phyloP scores from a whole-genome alignment of 2,888 invertebrate species.

The Auanema sp. region DNA sequence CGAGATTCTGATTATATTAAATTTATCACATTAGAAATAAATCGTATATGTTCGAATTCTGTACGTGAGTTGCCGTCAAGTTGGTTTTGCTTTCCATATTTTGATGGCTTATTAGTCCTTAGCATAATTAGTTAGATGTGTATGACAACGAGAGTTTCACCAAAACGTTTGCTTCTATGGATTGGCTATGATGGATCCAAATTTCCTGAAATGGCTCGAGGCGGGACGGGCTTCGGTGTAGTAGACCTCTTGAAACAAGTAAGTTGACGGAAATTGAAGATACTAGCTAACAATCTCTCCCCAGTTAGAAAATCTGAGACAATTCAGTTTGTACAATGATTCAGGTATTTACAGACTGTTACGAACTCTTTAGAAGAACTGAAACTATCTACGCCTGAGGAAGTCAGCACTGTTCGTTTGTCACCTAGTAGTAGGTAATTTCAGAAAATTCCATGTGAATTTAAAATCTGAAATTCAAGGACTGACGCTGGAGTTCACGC shows the following conservation, averaged over 20 bases:
- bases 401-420: conserved; percentile 5
- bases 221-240: conserved; percentile 50
- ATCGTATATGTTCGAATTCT: no score
- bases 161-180: conserved; percentile 50
- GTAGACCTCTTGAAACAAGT: conserved; percentile 48
- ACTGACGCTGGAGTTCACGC: conserved; percentile 51
- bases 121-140: no score
- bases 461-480: conserved; percentile 12
- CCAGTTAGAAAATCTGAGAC: no score
- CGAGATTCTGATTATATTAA: no score
- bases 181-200: conserved; percentile 52
- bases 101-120: no score
- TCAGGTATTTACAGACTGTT: conserved; percentile 5
- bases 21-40: no score
- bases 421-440: conserved; percentile 31
- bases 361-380: conserved; percentile 19
- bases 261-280: background rate
- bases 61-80: no score
- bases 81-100: no score
- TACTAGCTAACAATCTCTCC: no score
- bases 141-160: no score
- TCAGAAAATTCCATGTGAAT: background rate
- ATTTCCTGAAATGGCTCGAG: conserved; percentile 56
- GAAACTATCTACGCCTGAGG: conserved; percentile 6
- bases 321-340: no score